Evolutionary conservation across 2,888 invertebrate genomes (phyloP), one percentile per base, ranked within the genome.

Genomic region (Aspidapion aeneum): DNA sequence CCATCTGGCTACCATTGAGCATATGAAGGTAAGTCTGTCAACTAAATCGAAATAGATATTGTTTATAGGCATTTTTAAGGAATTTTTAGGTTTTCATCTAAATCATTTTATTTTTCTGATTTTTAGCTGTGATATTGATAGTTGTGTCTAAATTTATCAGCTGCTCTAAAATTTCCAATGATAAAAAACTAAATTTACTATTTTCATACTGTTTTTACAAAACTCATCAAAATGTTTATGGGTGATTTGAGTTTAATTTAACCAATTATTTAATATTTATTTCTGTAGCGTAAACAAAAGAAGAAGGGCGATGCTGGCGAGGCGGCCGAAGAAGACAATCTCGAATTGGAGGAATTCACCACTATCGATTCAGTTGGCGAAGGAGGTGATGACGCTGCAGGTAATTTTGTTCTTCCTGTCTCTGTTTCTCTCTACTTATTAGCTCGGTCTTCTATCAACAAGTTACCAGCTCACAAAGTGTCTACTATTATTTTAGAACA

Each of bases 361-460:
- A 93, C 93, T 0, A 85, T 94, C n/a, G 93, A 94, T 79, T 93
- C 93, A 1, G 91, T 93, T 22, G 93, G 93, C 5, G 92, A 92
- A 79, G 91, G 91, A 79, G 92, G 92, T 79, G 90, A 88, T 87
- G 81, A 81, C 77, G 73, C 60, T 9, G 62, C 35, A 35, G 35
- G 35, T 35, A 35, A n/a, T n/a, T n/a, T n/a, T n/a, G n/a, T n/a
- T n/a, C n/a, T 68, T 63, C 66, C 64, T 61, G 57, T 64, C n/a
- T n/a, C n/a, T n/a, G n/a, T n/a, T n/a, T n/a, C n/a, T n/a, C n/a
- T n/a, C n/a, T n/a, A n/a, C n/a, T n/a, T n/a, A n/a, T n/a, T n/a
- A n/a, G n/a, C n/a, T n/a, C n/a, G n/a, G n/a, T n/a, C n/a, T n/a
- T n/a, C n/a, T n/a, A n/a, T n/a, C n/a, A n/a, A n/a, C n/a, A n/a